These are phyloP conservation scores for Furcifer pardalis DNA, from an alignment of 2,797 vertebrate species.

Conservation along the genomic window DNA sequence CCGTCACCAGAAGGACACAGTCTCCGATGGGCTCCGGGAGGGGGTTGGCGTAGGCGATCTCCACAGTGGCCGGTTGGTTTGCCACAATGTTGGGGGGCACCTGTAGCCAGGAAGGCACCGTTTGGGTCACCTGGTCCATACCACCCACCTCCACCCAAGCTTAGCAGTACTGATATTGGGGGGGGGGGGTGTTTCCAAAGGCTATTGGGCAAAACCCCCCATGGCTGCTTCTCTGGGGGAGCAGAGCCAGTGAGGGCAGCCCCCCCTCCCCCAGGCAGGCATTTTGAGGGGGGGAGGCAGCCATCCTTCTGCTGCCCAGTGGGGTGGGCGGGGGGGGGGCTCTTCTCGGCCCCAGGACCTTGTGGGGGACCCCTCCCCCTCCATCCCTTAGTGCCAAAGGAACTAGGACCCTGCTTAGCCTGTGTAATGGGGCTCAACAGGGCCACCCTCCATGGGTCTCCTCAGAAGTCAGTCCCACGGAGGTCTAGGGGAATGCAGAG, in stretches of 20 bases:
- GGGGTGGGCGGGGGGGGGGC: too few relatives aligned
- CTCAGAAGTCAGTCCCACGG: background rate
- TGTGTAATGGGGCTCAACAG: background rate
- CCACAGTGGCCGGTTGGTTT: slow-evolving; percentile 60
- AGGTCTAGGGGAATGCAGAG: too few relatives aligned
- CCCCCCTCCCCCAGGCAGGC: too few relatives aligned
- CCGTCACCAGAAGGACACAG: slow-evolving; percentile 73
- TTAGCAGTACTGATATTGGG: background rate
- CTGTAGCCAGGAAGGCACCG: slow-evolving; percentile 44
- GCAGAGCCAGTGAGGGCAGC: too few relatives aligned
- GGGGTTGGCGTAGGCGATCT: slow-evolving; percentile 78
- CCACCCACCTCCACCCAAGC: too few relatives aligned
- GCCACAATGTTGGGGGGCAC: slow-evolving; percentile 58
- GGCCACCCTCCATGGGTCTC: background rate
- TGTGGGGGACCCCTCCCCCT: too few relatives aligned
- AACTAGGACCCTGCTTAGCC: too few relatives aligned
- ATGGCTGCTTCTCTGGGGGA: too few relatives aligned
- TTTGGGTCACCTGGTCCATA: background rate
- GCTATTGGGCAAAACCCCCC: too few relatives aligned
- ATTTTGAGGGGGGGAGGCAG: too few relatives aligned
- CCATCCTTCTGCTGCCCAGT: too few relatives aligned
- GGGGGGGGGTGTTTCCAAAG: accelerated
- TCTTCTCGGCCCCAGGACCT: background rate
- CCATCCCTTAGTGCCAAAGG: too few relatives aligned
- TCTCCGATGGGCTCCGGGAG: slow-evolving; percentile 72